Percentiles rank a stretch among this genome's conserved stretches.
phyloP scores from a whole-genome alignment of 2,113 vertebrate species.

The Burhinus oedicnemus region DNA sequence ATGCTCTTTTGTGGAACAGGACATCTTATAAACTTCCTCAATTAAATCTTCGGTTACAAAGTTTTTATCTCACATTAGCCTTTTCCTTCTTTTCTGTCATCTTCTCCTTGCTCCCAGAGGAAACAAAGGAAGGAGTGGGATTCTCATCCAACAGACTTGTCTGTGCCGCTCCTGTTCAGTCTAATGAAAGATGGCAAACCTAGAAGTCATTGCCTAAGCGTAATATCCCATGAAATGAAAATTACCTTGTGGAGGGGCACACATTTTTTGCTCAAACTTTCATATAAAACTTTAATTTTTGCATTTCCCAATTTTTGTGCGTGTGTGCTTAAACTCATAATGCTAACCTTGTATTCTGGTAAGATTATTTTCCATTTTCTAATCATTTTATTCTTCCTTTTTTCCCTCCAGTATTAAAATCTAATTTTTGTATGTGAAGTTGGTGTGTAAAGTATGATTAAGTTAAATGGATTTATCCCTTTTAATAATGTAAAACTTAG shows the following conservation, averaged over 20 bases:
- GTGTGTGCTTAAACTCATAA: slow-evolving; percentile 13
- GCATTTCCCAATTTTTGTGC: neutral
- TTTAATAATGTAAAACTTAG: slow-evolving; percentile 58
- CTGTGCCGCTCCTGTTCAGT: neutral
- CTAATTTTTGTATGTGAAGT: slow-evolving; percentile 36
- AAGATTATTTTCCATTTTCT: slow-evolving; percentile 48
- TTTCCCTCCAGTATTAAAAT: slow-evolving; percentile 53
- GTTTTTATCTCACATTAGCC: neutral
- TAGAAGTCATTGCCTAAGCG: neutral
- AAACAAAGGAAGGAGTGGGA: neutral
- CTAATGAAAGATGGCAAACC: neutral
- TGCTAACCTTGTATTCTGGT: neutral
- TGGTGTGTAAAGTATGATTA: slow-evolving; percentile 44
- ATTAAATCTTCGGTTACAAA: neutral
- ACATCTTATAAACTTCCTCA: neutral
- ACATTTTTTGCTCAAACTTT: neutral
- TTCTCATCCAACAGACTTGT: neutral
- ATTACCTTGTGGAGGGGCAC: neutral
- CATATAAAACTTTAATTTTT: slow-evolving; percentile 4
- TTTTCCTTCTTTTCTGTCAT: neutral
- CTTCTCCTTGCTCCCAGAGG: neutral
- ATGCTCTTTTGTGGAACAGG: neutral
- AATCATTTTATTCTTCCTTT: slow-evolving; percentile 4
- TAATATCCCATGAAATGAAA: neutral
- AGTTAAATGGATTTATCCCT: slow-evolving; percentile 39